These are phyloP conservation scores for Watsonalla cultraria DNA, from an alignment of 2,888 invertebrate genomes.

Conservation along the genomic window DNA sequence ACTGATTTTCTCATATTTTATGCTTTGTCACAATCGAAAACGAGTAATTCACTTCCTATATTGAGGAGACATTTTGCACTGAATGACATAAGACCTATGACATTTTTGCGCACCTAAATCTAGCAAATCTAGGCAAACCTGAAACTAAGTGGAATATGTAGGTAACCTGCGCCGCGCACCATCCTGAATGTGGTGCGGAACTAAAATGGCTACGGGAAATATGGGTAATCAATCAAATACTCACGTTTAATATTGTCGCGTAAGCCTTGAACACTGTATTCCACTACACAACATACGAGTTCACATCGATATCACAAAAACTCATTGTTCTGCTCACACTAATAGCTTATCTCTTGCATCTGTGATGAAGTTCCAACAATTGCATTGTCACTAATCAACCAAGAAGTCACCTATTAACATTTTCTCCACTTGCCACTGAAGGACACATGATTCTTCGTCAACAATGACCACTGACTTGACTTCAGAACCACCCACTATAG, in stretches of 20 bases:
- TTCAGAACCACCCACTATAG: conserved; percentile 32
- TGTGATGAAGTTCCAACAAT: conserved; percentile 35
- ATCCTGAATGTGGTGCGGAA: conserved; percentile 2
- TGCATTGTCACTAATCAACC: conserved; percentile 34
- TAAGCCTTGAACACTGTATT: background rate
- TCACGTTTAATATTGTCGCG: conserved; percentile 5
- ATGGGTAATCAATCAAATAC: conserved; percentile 4
- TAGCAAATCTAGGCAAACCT: background rate
- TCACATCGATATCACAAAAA: conserved; percentile 30
- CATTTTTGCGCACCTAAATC: background rate
- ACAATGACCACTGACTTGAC: conserved; percentile 33
- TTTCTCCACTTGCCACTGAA: conserved; percentile 26
- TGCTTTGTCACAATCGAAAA: background rate
- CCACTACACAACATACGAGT: conserved; percentile 29
- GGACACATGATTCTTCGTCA: conserved; percentile 39
- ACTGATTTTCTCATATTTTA: background rate
- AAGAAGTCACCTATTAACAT: conserved; percentile 11
- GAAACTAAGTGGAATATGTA: background rate
- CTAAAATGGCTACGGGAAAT: conserved; percentile 17
- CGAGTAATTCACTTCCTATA: background rate
- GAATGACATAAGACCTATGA: conserved; percentile 1
- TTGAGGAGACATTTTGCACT: background rate
- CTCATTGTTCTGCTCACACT: conserved; percentile 39
- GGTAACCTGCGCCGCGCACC: conserved; percentile 1
- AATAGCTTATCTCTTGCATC: conserved; percentile 39